Evolutionary conservation across 2,888 invertebrate species (phyloP), one percentile per base, ranked within the genome.

Genomic region (Dexiosoma caninum): DNA sequence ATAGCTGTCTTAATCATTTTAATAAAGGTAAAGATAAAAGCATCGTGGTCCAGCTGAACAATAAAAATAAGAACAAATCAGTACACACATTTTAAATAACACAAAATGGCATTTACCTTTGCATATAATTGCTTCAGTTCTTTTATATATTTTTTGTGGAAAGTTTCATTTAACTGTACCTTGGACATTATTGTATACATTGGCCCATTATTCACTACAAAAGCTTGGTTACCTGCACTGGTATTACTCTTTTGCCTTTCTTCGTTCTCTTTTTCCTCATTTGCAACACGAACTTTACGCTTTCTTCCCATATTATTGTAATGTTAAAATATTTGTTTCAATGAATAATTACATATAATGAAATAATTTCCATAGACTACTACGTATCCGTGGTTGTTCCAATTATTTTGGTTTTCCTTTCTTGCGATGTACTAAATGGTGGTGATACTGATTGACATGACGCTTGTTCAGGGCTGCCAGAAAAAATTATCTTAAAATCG

Each of bases 1-100:
- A 96, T 92, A 23, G 93, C 91, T 67, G 93, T 91, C 83, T 92
- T 92, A 0, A 95, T 88, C 53, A 93, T 93, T 85, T 92, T 91
- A 42, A 93, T 92, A 83, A 95, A 95, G 42, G 92, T 92, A 44
- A 91, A 89, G 81, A 92, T 91, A 85, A 96, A 96, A 1, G 88
- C 88, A 21, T 92, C 91, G 82, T 93, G 91, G 2, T 91, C 88
- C 83, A 89, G 87, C 93, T 93, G 85, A 30, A 49, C 14, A 8
- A 42, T 42, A 6, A 27, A 27, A 27, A 5, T 27, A n/a, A n/a
- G n/a, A n/a, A n/a, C n/a, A n/a, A n/a, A 5, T 27, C 27, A 27
- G 6, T 27, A 27, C 6, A 27, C 27, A 27, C 6, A 27, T 27
- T 27, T 5, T 6, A 6, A 3, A 6, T 27, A 27, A 6, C 27